phyloP scores from a whole-genome alignment of 1,140 invertebrate genomes.

The Himalopsyche phryganea region DNA sequence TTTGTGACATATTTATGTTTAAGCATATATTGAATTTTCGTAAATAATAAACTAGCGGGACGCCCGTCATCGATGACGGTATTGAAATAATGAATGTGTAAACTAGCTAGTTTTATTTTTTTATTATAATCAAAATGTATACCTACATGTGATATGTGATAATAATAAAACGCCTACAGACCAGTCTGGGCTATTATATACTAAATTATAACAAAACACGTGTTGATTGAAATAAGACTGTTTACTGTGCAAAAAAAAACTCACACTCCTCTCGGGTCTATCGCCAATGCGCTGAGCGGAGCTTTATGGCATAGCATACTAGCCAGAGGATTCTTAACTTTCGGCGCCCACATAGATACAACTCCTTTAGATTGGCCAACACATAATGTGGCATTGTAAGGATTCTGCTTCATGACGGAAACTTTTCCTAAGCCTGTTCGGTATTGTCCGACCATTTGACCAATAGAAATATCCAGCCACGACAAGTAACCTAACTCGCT shows the following conservation, averaged over 20 bases:
- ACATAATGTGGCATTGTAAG: conserved; percentile 88
- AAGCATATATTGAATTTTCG: too few relatives aligned
- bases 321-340: conserved; percentile 76
- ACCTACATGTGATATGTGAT: too few relatives aligned
- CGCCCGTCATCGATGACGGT: too few relatives aligned
- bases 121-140: too few relatives aligned
- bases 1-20: too few relatives aligned
- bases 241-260: conserved; percentile 40
- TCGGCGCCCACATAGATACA: conserved; percentile 96
- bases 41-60: too few relatives aligned
- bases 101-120: too few relatives aligned
- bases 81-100: too few relatives aligned
- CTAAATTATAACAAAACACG: too few relatives aligned
- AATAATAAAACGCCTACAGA: too few relatives aligned
- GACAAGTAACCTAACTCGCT: conserved; percentile 78
- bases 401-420: conserved; percentile 89
- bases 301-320: conserved; percentile 89
- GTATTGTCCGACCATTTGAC: conserved; percentile 79
- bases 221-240: too few relatives aligned
- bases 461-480: conserved; percentile 94
- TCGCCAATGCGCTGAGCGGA: conserved; percentile 72
- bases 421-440: conserved; percentile 73
- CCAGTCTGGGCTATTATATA: too few relatives aligned
- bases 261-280: conserved; percentile 82
- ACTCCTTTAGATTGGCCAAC: conserved; percentile 88